Percentiles rank a stretch among this genome's conserved stretches.
Conservation (phyloP, 1,140 invertebrate species). For the Tenebrio molitor region DNA sequence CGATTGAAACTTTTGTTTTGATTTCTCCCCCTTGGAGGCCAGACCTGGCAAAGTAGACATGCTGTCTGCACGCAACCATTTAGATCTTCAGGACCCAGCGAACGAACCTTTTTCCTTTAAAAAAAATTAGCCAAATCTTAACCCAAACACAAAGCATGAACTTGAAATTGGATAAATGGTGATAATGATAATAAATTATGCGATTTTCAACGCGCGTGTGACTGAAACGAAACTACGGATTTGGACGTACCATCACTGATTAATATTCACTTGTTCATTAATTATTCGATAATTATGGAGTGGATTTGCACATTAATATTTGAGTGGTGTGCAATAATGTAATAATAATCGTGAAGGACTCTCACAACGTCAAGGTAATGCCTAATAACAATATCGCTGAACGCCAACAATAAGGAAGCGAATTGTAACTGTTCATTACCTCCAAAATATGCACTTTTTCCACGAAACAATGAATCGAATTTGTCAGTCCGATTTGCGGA, state of each 20-base stretch:
- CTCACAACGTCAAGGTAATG: conserved; percentile 29
- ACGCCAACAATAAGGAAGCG: conserved; percentile 8
- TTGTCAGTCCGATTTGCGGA: too few species aligned
- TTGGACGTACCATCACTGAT: background rate
- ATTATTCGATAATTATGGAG: conserved; percentile 24
- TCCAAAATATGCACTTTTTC: background rate
- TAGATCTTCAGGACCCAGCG: conserved; percentile 83
- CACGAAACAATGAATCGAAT: background rate
- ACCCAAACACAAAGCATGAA: too few species aligned
- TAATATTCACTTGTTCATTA: background rate
- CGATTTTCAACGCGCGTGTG: background rate
- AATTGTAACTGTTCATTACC: background rate
- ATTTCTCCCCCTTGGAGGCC: conserved; percentile 85
- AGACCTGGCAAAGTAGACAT: conserved; percentile 67
- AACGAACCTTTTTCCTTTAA: conserved; percentile 84
- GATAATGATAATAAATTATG: too few species aligned
- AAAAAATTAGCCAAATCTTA: conserved; percentile 51
- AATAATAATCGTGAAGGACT: conserved; percentile 22
- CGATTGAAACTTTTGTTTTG: conserved; percentile 94
- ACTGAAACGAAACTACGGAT: background rate
- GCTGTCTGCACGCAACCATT: conserved; percentile 82
- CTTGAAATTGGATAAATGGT: too few species aligned
- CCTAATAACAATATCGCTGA: conserved; percentile 7
- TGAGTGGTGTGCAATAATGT: conserved; percentile 18
- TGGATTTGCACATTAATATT: conserved; percentile 16